A percentile compares a stretch with the other conserved stretches of the same genome.
Evolutionary conservation across 1,140 invertebrate genomes (phyloP).

Genomic region (Maconellicoccus hirsutus): DNA sequence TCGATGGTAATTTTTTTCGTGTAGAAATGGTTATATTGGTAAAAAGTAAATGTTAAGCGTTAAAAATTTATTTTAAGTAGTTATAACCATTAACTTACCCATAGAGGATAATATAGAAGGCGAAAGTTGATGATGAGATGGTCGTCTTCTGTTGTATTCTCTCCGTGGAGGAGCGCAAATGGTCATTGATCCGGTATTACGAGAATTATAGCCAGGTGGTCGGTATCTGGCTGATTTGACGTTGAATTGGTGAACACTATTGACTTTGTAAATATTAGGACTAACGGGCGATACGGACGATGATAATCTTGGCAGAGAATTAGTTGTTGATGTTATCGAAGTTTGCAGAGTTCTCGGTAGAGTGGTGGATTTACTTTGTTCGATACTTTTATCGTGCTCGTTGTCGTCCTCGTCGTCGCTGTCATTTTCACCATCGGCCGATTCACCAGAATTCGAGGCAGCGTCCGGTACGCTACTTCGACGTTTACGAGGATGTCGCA

Average conservation of each 20-base stretch:
- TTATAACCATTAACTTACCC: not conserved
- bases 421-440: slow-evolving; percentile 51
- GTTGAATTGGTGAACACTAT: slow-evolving; percentile 50
- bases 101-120: slow-evolving; percentile 11
- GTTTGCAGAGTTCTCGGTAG: slow-evolving; percentile 50
- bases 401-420: slow-evolving; percentile 39
- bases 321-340: slow-evolving; percentile 41
- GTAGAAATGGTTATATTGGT: too few species aligned
- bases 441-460: slow-evolving; percentile 47
- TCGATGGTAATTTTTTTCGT: too few species aligned
- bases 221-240: slow-evolving; percentile 76
- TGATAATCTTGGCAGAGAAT: slow-evolving; percentile 62
- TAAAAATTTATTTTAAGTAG: not conserved
- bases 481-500: slow-evolving; percentile 40
- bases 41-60: too few species aligned
- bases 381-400: not conserved
- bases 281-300: slow-evolving; percentile 33
- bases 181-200: slow-evolving; percentile 38
- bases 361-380: slow-evolving; percentile 40
- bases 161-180: slow-evolving; percentile 39
- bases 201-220: slow-evolving; percentile 56
- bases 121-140: slow-evolving; percentile 18
- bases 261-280: slow-evolving; percentile 52
- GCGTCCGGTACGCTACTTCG: slow-evolving; percentile 56
- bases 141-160: slow-evolving; percentile 31